Conservation (phyloP, 2,888 invertebrate genomes). For the Drosophila gaucha region DNA sequence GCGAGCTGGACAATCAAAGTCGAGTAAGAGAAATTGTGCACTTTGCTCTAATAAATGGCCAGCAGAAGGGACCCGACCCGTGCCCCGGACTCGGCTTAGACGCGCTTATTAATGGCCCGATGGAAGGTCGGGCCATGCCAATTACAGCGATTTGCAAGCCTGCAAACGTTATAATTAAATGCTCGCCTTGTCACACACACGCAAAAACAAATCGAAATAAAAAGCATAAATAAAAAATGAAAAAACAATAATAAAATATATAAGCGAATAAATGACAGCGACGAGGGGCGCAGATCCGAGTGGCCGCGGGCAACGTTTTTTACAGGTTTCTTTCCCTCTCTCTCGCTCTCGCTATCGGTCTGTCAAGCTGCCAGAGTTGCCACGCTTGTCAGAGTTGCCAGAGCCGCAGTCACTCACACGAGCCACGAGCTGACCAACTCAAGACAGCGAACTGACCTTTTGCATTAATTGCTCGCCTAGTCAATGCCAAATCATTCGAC, state of each 20-base stretch:
- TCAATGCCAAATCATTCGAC: constrained; percentile 50
- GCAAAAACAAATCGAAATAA: neutral
- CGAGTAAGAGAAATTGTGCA: constrained; percentile 46
- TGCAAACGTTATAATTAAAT: constrained; percentile 62
- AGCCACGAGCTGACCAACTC: constrained; percentile 24
- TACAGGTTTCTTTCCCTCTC: constrained; percentile 1
- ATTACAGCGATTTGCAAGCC: constrained; percentile 64
- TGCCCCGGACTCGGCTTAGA: neutral
- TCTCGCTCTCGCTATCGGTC: neutral
- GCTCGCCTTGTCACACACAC: constrained; percentile 59
- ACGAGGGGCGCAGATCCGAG: constrained; percentile 25
- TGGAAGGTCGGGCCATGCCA: constrained; percentile 43
- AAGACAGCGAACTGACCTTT: constrained; percentile 58
- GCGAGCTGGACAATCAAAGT: constrained; percentile 27
- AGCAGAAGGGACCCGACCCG: constrained; percentile 13
- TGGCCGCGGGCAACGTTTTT: constrained; percentile 47
- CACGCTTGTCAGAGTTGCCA: constrained; percentile 26
- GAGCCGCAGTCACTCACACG: constrained; percentile 13
- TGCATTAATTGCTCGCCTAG: constrained; percentile 65
- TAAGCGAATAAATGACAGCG: constrained; percentile 34
- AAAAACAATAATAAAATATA: constrained; percentile 26
- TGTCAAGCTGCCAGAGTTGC: constrained; percentile 24
- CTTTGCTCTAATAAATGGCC: constrained; percentile 52
- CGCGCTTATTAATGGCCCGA: constrained; percentile 37
- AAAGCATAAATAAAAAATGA: constrained; percentile 1